Evolutionary conservation across 2,113 vertebrate species (phyloP), one percentile per base, ranked within the genome.

Genomic region (Centrocercus urophasianus): DNA sequence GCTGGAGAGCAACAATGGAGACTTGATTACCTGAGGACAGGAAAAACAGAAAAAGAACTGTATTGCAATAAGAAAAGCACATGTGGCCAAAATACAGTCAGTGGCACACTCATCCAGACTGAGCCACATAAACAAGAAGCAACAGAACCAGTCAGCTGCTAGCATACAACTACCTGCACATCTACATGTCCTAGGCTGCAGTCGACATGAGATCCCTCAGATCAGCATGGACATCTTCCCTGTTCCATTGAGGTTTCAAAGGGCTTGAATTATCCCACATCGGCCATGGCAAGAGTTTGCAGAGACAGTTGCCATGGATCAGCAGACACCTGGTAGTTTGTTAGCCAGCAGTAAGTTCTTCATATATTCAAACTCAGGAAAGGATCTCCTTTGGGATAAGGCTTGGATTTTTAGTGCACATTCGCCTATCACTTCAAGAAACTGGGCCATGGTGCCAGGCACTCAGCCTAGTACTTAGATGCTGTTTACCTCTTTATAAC

Each of bases 261-360:
- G n/a, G n/a, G 60, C 69, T 82, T 70, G 65, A 57, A 61, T 91
- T 65, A 94, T 80, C 60, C 88, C 50, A 66, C 72, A 42, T 47
- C 21, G 16, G 42, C 76, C 78, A 83, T 72, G 3, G 0, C 48
- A 47, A 10, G 9, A 90, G 88, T 83, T 79, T 71, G 42, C 60
- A 77, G 72, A 82, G 86, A 77, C 76, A 88, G 86, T 83, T 93
- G 79, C 86, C 60, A 74, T 67, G 90, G 88, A 50, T 91, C 72
- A 78, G 79, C 56, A 90, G 76, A 64, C 76, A 88, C 45, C 56
- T 63, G 56, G 32, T 91, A 83, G 88, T 83, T 83, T 81, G 59
- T 70, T 88, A 63, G 18, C 64, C 79, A 88, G 83, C 60, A 83
- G 36, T n/a, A 56, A 80, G 28, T 56, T 88, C 90, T 83, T 93